Conservation (phyloP, 2,888 invertebrate genomes). For the Drosophila ochracea region DNA sequence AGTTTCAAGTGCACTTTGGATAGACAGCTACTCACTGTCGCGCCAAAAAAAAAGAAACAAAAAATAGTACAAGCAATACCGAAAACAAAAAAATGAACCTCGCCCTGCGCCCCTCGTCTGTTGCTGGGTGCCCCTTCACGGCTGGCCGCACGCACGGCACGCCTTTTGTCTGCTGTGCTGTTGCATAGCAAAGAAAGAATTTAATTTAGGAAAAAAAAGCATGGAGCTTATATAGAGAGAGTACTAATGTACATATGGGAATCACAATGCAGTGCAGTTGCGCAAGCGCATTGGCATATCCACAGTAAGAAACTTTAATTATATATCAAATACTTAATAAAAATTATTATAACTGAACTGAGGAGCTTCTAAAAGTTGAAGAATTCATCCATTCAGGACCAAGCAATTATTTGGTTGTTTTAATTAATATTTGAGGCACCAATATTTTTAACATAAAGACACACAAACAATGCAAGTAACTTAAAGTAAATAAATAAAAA, state of each 20-base stretch:
- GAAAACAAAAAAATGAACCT: slow-evolving; percentile 35
- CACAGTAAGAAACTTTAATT: no score
- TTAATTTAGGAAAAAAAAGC: slow-evolving; percentile 9
- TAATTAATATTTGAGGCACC: background rate
- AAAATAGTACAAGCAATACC: slow-evolving; percentile 5
- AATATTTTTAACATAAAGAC: background rate
- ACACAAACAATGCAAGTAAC: background rate
- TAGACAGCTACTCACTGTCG: slow-evolving; percentile 58
- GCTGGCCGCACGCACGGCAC: slow-evolving; percentile 71
- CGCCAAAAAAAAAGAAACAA: slow-evolving; percentile 30
- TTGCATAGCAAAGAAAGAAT: slow-evolving; percentile 28
- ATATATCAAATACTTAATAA: background rate
- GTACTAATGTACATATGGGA: slow-evolving; percentile 1
- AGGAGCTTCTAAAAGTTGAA: background rate
- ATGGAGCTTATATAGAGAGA: background rate
- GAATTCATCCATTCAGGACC: background rate
- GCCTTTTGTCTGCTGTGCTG: slow-evolving; percentile 70
- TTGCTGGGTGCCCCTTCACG: slow-evolving; percentile 56
- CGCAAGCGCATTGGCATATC: slow-evolving; percentile 22
- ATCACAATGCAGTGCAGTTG: slow-evolving; percentile 6
- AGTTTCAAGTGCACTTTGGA: slow-evolving; percentile 75
- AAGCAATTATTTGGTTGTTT: background rate
- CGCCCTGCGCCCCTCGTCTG: slow-evolving; percentile 19
- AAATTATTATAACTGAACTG: background rate
- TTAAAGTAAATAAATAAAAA: background rate